These are phyloP conservation scores for Chesias legatella DNA, from an alignment of 2,888 invertebrate species.

Conservation along the genomic window DNA sequence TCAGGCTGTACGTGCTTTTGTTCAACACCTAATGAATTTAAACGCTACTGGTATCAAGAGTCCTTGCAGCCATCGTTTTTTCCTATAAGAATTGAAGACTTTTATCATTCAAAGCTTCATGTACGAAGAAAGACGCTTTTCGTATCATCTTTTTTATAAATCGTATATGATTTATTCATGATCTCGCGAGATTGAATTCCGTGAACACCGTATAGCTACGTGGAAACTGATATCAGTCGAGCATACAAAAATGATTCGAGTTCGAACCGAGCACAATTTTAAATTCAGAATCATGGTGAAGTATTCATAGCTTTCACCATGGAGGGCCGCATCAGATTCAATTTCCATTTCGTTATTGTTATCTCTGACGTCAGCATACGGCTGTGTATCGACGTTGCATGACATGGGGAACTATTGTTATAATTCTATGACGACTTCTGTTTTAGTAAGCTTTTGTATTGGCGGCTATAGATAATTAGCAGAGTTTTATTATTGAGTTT, in stretches of 20 bases:
- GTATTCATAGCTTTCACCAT: conserved; percentile 27
- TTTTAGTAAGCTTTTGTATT: conserved; percentile 20
- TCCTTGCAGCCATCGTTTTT: background rate
- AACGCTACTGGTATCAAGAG: conserved; percentile 10
- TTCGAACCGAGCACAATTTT: conserved; percentile 4
- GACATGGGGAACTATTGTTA: conserved; percentile 26
- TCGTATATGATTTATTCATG: conserved; percentile 4
- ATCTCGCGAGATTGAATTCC: conserved; percentile 2
- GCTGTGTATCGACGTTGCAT: conserved; percentile 21
- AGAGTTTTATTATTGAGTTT: conserved; percentile 7
- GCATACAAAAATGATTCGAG: conserved; percentile 9
- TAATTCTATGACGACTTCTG: conserved; percentile 17
- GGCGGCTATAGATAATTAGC: conserved; percentile 20
- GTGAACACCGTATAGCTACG: background rate
- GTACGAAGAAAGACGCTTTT: too few species aligned
- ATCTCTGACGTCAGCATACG: conserved; percentile 29
- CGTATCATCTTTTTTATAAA: background rate
- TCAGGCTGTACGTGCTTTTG: conserved; percentile 29
- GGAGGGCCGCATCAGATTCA: conserved; percentile 19
- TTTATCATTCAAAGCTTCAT: too few species aligned
- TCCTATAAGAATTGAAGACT: conserved; percentile 1
- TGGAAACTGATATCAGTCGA: conserved; percentile 9
- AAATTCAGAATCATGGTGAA: conserved; percentile 16
- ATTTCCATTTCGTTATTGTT: conserved; percentile 31
- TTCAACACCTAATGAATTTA: conserved; percentile 7